These are phyloP conservation scores for Sebastes hubbsi DNA, from an alignment of 2,797 vertebrate genomes.

Conservation along the genomic window DNA sequence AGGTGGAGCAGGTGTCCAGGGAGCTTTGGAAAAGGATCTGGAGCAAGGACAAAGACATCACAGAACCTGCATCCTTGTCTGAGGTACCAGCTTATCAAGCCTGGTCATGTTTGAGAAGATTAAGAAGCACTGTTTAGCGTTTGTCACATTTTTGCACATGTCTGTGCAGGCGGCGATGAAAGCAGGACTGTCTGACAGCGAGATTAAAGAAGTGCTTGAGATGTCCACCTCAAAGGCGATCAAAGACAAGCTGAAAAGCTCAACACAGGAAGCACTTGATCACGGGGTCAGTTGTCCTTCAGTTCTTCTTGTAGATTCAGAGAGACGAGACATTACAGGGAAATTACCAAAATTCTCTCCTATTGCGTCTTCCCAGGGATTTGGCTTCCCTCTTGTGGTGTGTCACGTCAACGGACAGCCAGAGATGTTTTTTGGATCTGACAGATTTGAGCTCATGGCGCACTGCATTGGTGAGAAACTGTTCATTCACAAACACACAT, in stretches of 20 bases:
- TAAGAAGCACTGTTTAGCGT: neutral
- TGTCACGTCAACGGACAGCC: slow-evolving; percentile 83
- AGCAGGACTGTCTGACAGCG: slow-evolving; percentile 83
- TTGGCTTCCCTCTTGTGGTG: slow-evolving; percentile 89
- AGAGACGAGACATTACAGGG: neutral
- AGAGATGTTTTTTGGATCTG: slow-evolving; percentile 91
- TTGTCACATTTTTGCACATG: neutral
- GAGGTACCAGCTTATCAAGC: slow-evolving; percentile 61
- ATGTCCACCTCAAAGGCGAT: slow-evolving; percentile 77
- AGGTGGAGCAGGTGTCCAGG: slow-evolving; percentile 88
- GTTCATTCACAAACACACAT: neutral
- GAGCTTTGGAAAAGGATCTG: slow-evolving; percentile 93
- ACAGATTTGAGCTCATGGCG: slow-evolving; percentile 92
- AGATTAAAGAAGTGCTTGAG: slow-evolving; percentile 77
- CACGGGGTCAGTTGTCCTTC: slow-evolving; percentile 82
- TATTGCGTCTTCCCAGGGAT: slow-evolving; percentile 77
- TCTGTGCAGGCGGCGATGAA: slow-evolving; percentile 83
- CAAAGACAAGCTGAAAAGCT: slow-evolving; percentile 86
- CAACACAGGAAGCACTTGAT: slow-evolving; percentile 84
- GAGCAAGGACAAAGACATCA: slow-evolving; percentile 89
- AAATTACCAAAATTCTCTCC: neutral
- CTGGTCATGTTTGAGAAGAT: neutral
- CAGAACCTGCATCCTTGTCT: slow-evolving; percentile 73
- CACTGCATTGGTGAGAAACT: slow-evolving; percentile 86
- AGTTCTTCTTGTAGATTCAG: neutral